A percentile compares a stretch with the other conserved stretches of the same genome.
These are phyloP conservation scores for Diloba caeruleocephala DNA, from an alignment of 2,888 invertebrate genomes.

Conservation along the genomic window DNA sequence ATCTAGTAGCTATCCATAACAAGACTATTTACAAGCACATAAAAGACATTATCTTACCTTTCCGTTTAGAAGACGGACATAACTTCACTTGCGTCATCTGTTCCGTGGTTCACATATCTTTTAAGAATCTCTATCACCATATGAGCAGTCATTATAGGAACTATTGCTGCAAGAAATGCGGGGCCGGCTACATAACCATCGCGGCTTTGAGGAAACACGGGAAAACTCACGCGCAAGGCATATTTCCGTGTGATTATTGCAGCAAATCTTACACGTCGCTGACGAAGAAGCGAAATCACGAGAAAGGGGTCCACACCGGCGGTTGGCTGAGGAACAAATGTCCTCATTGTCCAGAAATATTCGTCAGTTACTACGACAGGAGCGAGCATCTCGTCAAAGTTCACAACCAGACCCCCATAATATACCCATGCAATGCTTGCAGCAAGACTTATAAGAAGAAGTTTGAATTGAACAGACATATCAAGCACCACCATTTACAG, in stretches of 20 bases:
- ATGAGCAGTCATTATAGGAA: slow-evolving; percentile 86
- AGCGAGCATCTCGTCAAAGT: slow-evolving; percentile 80
- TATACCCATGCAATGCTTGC: slow-evolving; percentile 83
- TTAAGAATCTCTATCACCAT: slow-evolving; percentile 83
- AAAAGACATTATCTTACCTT: slow-evolving; percentile 84
- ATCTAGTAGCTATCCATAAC: slow-evolving; percentile 72
- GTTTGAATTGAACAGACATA: slow-evolving; percentile 81
- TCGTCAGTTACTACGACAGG: slow-evolving; percentile 83
- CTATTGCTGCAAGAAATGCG: slow-evolving; percentile 84
- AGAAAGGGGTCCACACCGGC: slow-evolving; percentile 82
- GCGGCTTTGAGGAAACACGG: slow-evolving; percentile 83
- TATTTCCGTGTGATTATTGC: slow-evolving; percentile 87
- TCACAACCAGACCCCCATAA: slow-evolving; percentile 74
- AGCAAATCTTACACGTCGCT: slow-evolving; percentile 87
- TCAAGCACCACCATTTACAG: slow-evolving; percentile 82
- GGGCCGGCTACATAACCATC: slow-evolving; percentile 81
- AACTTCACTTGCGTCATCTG: slow-evolving; percentile 81
- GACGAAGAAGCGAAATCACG: slow-evolving; percentile 82
- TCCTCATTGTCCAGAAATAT: slow-evolving; percentile 81
- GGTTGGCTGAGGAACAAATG: slow-evolving; percentile 86
- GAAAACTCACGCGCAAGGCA: slow-evolving; percentile 83
- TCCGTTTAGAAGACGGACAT: slow-evolving; percentile 76
- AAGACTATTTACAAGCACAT: slow-evolving; percentile 79
- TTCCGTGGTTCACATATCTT: slow-evolving; percentile 80
- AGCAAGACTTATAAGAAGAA: slow-evolving; percentile 83